Evolutionary conservation across 2,888 invertebrate species (phyloP).

Genomic region (Agonopterix heracliana): DNA sequence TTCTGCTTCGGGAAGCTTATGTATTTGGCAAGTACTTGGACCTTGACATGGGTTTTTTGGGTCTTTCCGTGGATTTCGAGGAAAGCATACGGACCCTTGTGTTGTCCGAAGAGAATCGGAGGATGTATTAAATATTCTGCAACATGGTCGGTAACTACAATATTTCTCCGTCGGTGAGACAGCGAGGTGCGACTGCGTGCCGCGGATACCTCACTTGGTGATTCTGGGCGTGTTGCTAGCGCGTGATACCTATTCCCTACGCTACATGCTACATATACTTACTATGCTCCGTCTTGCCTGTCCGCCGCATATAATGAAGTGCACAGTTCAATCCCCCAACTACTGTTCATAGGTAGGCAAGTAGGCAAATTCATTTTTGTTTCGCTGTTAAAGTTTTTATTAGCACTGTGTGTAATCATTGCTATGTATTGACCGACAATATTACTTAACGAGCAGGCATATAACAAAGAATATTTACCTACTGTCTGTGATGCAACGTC

Average conservation of each 20-base stretch:
- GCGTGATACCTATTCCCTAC: not conserved
- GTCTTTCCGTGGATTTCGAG: constrained; percentile 1
- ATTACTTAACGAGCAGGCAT: no score
- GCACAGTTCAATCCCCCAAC: no score
- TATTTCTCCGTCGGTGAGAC: constrained; percentile 16
- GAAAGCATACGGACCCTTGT: constrained; percentile 4
- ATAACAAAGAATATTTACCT: no score
- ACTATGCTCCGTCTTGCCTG: no score
- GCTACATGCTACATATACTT: no score
- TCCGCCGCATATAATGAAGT: no score
- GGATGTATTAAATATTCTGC: constrained; percentile 50
- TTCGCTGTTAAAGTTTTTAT: no score
- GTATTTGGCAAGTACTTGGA: constrained; percentile 34
- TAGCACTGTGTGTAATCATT: no score
- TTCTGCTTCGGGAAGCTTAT: constrained; percentile 54
- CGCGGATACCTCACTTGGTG: constrained; percentile 20
- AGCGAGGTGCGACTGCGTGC: constrained; percentile 28
- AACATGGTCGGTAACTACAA: constrained; percentile 17
- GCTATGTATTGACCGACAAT: no score
- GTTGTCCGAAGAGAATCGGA: constrained; percentile 26
- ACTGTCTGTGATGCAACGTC: no score
- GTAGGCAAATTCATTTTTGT: no score
- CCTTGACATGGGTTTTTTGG: constrained; percentile 34
- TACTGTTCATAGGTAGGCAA: no score
- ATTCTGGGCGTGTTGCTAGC: constrained; percentile 27